These are phyloP conservation scores for Drosophila cardini DNA, from an alignment of 1,140 invertebrate species.

Conservation along the genomic window DNA sequence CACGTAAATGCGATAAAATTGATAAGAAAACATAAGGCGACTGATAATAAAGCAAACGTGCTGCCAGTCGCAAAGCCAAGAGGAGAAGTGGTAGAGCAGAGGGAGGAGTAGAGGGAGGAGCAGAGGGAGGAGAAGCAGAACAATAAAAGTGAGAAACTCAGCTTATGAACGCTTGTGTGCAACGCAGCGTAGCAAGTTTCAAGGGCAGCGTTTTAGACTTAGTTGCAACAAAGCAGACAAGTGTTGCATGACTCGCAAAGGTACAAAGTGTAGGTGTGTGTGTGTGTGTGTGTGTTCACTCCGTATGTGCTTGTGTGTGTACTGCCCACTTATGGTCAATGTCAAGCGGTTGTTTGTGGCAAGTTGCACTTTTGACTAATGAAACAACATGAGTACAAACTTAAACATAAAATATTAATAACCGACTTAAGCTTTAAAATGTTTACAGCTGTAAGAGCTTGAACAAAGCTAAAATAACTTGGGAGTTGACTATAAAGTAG, in stretches of 20 bases:
- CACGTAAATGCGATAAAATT: slow-evolving; percentile 4
- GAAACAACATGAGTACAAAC: slow-evolving; percentile 5
- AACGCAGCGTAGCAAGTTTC: slow-evolving; percentile 43
- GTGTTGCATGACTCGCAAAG: too few species aligned
- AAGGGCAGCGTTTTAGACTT: slow-evolving; percentile 24
- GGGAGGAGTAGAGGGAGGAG: neutral
- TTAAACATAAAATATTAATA: slow-evolving; percentile 10
- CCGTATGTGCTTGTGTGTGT: neutral
- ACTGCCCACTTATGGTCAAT: slow-evolving; percentile 47
- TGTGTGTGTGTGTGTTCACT: neutral
- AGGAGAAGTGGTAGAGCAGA: slow-evolving; percentile 12
- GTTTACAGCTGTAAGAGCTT: too few species aligned
- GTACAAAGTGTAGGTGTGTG: neutral
- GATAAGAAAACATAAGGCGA: neutral
- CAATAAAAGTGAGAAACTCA: slow-evolving; percentile 5
- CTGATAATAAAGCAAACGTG: slow-evolving; percentile 13
- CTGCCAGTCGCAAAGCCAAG: neutral
- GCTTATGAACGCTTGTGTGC: slow-evolving; percentile 39
- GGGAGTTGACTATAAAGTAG: slow-evolving; percentile 3
- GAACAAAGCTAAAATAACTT: neutral
- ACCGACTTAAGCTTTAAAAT: too few species aligned
- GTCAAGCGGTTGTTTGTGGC: slow-evolving; percentile 29
- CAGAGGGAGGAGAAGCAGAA: neutral
- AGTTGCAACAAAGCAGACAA: slow-evolving; percentile 16
- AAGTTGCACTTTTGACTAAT: neutral